Evolutionary conservation across 2,888 invertebrate genomes (phyloP).

Genomic region (Eumacrocentrus americanus): DNA sequence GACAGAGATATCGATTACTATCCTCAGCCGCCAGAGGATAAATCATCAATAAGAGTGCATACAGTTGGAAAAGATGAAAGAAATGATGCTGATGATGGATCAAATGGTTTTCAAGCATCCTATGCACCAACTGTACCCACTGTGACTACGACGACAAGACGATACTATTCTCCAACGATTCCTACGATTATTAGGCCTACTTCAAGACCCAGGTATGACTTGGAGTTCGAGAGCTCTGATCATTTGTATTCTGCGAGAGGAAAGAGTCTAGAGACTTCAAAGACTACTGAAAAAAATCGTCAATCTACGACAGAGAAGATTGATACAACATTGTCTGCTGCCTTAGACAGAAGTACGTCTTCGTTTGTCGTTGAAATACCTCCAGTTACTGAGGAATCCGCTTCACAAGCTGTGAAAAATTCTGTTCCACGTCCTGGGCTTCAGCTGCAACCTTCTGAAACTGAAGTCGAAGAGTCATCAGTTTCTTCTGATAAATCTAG

Average conservation of each 20-base stretch:
- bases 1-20: conserved; percentile 39
- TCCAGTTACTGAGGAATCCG: too few relatives aligned
- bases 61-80: conserved; percentile 30
- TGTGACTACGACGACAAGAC: conserved; percentile 52
- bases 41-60: conserved; percentile 32
- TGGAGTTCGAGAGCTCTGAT: conserved; percentile 48
- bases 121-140: conserved; percentile 57
- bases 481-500: conserved; percentile 17
- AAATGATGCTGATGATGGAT: conserved; percentile 29
- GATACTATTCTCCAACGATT: conserved; percentile 54
- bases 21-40: conserved; percentile 23
- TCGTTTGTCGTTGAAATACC: background rate
- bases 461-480: conserved; percentile 4
- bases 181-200: conserved; percentile 42
- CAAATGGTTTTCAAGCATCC: conserved; percentile 47
- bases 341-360: background rate
- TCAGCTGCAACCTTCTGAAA: too few relatives aligned
- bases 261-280: conserved; percentile 9
- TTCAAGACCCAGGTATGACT: conserved; percentile 44
- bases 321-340: background rate
- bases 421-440: background rate
- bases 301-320: background rate
- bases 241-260: conserved; percentile 45
- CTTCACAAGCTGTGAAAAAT: conserved; percentile 28
- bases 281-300: background rate